Conservation (phyloP, 2,113 vertebrate species). For the Engraulis encrasicolus region DNA sequence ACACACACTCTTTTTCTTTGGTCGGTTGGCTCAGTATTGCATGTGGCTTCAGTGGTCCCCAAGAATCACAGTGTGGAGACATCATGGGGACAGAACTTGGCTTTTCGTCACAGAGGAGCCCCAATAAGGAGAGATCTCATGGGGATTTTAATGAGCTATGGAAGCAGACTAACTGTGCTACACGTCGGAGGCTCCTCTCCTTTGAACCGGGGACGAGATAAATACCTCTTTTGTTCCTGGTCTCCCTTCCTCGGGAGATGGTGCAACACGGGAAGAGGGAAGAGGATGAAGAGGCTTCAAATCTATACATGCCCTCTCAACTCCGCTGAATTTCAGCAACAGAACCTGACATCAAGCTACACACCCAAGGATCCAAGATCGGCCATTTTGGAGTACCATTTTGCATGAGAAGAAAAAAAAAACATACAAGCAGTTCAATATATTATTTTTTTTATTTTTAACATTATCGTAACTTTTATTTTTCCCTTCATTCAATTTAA, state of each 20-base stretch:
- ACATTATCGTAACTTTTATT: conserved; percentile 73
- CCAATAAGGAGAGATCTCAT: conserved; percentile 4
- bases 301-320: not conserved
- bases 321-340: not conserved
- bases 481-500: conserved; percentile 78
- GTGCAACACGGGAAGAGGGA: not conserved
- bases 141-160: conserved; percentile 29
- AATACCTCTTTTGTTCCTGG: conserved; percentile 39
- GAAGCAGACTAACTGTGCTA: conserved; percentile 17
- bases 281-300: conserved; percentile 13
- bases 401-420: conserved; percentile 37
- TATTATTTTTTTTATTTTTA: conserved; percentile 80
- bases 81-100: conserved; percentile 10
- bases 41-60: not conserved
- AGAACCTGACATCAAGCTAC: not conserved
- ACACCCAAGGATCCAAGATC: conserved; percentile 16
- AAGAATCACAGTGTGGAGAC: not conserved
- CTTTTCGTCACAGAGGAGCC: conserved; percentile 34
- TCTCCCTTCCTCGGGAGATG: conserved; percentile 25
- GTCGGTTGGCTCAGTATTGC: not conserved
- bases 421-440: conserved; percentile 68
- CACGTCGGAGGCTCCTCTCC: conserved; percentile 31
- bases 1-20: not conserved
- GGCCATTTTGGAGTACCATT: too few species aligned
- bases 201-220: conserved; percentile 38